phyloP scores from a whole-genome alignment of 2,888 invertebrate species.

The Ormia ochracea region DNA sequence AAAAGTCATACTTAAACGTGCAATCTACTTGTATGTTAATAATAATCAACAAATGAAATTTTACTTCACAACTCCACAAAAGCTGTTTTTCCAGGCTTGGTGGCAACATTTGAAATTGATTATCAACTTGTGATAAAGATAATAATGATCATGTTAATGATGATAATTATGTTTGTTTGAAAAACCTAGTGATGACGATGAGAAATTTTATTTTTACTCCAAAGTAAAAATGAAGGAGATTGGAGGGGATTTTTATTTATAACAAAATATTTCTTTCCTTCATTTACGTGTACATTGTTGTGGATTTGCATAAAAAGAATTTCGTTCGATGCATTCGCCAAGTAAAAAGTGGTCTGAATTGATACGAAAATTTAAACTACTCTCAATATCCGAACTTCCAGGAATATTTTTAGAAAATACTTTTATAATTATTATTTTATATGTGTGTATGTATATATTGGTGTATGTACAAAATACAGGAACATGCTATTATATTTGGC shows the following conservation, averaged over 20 bases:
- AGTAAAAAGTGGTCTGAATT: constrained; percentile 34
- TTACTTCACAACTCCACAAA: constrained; percentile 4
- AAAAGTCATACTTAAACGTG: constrained; percentile 39
- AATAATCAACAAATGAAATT: constrained; percentile 16
- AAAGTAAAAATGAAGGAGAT: background rate
- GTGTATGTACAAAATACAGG: too few species aligned
- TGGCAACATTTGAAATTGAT: constrained; percentile 30
- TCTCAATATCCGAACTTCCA: background rate
- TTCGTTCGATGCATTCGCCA: constrained; percentile 34
- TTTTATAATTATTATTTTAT: background rate
- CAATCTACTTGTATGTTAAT: constrained; percentile 7
- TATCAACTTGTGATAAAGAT: constrained; percentile 18
- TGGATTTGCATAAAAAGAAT: constrained; percentile 41
- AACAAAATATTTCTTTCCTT: too few species aligned
- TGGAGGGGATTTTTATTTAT: too few species aligned
- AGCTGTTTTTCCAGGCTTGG: constrained; percentile 45
- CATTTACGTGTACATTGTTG: background rate
- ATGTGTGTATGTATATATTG: too few species aligned
- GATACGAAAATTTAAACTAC: constrained; percentile 20
- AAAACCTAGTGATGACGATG: constrained; percentile 14
- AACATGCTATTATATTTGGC: too few species aligned
- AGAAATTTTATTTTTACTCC: constrained; percentile 23
- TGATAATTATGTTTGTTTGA: constrained; percentile 7
- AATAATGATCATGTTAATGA: constrained; percentile 26
- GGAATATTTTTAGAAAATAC: constrained; percentile 19